Evolutionary conservation across 2,113 vertebrate genomes (phyloP).

Genomic region (Tretioscincus oriximinensis): DNA sequence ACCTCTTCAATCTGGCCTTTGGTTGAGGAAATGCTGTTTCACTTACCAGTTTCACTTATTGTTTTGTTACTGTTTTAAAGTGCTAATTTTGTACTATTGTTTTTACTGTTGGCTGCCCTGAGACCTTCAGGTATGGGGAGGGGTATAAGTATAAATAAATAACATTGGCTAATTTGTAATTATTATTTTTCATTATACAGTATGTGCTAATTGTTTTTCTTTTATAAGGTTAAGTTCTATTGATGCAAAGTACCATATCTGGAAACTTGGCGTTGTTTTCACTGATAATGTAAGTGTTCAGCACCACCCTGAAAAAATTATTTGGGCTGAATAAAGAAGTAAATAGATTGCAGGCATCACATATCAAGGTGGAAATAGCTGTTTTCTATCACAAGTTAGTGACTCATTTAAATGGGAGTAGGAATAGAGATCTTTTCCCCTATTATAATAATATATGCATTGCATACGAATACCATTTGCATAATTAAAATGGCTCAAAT

Average conservation of each 20-base stretch:
- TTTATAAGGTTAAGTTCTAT: slow-evolving; percentile 89
- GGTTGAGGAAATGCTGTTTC: too few relatives aligned
- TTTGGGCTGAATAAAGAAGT: neutral
- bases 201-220: slow-evolving; percentile 22
- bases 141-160: neutral
- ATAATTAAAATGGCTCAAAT: neutral
- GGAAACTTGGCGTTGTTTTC: slow-evolving; percentile 97
- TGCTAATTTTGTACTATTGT: too few relatives aligned
- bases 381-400: neutral
- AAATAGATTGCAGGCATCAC: neutral
- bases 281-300: slow-evolving; percentile 91
- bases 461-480: neutral
- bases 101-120: too few relatives aligned
- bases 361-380: neutral
- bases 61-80: too few relatives aligned
- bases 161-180: slow-evolving; percentile 36
- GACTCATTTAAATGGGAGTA: neutral
- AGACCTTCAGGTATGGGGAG: too few relatives aligned
- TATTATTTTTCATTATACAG: neutral
- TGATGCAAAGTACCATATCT: slow-evolving; percentile 95
- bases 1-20: too few relatives aligned
- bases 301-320: neutral
- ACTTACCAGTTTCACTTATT: too few relatives aligned
- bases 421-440: neutral
- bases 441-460: neutral